Base-by-base conservation (phyloP, 2,113 vertebrate genomes). In the Rhinoderma darwinii region DNA sequence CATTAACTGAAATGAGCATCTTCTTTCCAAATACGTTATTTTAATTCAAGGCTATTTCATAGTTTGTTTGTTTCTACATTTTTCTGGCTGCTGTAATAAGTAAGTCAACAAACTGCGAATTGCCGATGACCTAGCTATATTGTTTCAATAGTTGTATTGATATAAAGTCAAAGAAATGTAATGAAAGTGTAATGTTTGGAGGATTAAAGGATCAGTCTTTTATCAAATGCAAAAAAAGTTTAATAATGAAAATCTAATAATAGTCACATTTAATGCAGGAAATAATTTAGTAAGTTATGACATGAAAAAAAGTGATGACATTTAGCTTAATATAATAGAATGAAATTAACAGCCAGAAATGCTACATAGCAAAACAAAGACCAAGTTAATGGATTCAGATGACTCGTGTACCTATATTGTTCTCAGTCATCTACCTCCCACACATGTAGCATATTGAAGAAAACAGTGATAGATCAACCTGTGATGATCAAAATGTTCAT, bases 301-400 rank as follows among this genome's bases (percentile, higher is more conserved):
- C 20, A 72, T 11, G 35, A 41, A 72, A 41, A n/a, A 18, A 41
- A 39, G 37, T 41, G 68, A 41, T 72, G 68, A 72, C 68, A 72
- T 72, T 72, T 39, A 72, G 9, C 32, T 20, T 37, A 37, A 70
- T 70, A 72, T 41, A 72, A 72, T 41, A 41, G 37, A 72, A 72
- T 22, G 17, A 72, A 72, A 72, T 72, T 72, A 72, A 72, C 68
- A 39, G 35, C 9, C 68, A 72, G 35, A 39, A 72, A 25, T 72
- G 68, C 37, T 72, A 72, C 37, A 72, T 41, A 72, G 68, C 35
- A 72, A 22, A 72, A 72, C 68, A 72, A 72, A 72, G 68, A 17
- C 68, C 37, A 25, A 72, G 37, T 41, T 39, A 41, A 72, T 72
- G 68, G 68, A 41, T 72, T 72, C 20, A n/a, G 14, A 72, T 39